Base-by-base conservation (phyloP, 2,888 invertebrate genomes). In the Lampropteryx suffumata region DNA sequence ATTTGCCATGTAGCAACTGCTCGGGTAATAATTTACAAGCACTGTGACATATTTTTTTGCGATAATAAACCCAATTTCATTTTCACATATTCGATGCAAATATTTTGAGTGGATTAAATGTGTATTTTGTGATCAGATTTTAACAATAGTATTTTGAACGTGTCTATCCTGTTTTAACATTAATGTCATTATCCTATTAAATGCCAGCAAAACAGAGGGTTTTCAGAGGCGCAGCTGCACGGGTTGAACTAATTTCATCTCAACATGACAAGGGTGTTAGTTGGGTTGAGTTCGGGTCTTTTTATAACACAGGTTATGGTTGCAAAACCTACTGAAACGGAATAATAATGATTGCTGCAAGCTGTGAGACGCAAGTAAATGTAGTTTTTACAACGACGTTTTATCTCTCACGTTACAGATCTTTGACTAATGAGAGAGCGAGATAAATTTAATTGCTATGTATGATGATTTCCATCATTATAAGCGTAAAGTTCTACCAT, bases 251-350 rank as follows among this genome's bases (percentile, higher is more conserved):
- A 87, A 87, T 88, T 88, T 88, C 84, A 86, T 83, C 83, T 80
- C 79, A 71, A 83, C 88, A 85, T 87, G 88, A 87, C 87, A 87
- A 82, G 88, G 87, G 87, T 86, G 87, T 88, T 87, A 87, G 88
- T 81, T 82, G 86, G 84, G 85, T 82, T 62, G 67, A 69, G 61
- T 64, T 73, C 70, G 62, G 76, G 75, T 80, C 83, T 87, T 87
- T 86, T 87, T 86, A 84, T 83, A 81, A 77, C 79, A 71, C 78
- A 79, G 79, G 81, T 81, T 79, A 76, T 65, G 63, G 58, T 61
- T 62, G 67, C 71, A 71, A 76, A 79, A 76, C 72, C 75, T 73
- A 65, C 62, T 65, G 56, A 51, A 62, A 49, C 58, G 62, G 61
- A 66, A 73, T 71, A 65, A 73, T 71, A 72, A 74, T 73, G 72